Conservation (phyloP, 2,888 invertebrate species). For the Neoascia interrupta region DNA sequence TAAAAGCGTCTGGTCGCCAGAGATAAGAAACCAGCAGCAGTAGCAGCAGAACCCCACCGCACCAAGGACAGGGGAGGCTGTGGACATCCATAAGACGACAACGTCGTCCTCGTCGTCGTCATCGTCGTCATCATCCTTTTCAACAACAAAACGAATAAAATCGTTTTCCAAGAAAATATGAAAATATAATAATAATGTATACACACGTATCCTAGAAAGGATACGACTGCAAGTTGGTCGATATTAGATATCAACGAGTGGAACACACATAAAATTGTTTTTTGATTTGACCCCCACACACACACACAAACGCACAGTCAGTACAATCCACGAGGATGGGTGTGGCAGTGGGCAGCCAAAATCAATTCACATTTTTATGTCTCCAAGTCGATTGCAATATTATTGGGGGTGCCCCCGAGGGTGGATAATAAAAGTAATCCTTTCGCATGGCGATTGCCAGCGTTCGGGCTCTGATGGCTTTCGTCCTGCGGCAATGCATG, state of each 20-base stretch:
- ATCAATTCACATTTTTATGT: conserved; percentile 63
- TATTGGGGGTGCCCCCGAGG: conserved; percentile 15
- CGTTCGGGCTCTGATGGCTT: conserved; percentile 10
- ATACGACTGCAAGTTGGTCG: conserved; percentile 57
- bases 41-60: too few species aligned
- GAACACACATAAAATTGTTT: conserved; percentile 68
- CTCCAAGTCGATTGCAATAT: conserved; percentile 51
- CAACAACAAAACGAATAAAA: conserved; percentile 49
- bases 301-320: not conserved
- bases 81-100: conserved; percentile 60
- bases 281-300: conserved; percentile 36
- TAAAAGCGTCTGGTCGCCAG: conserved; percentile 80
- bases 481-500: not conserved
- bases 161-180: conserved; percentile 55
- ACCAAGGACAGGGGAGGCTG: too few species aligned
- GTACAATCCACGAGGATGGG: not conserved
- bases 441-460: conserved; percentile 45
- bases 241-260: conserved; percentile 66
- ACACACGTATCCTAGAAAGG: conserved; percentile 41
- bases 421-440: conserved; percentile 59
- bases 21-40: conserved; percentile 76
- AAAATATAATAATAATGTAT: conserved; percentile 63
- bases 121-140: conserved; percentile 44
- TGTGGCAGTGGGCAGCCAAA: not conserved
- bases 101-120: conserved; percentile 10